Evolutionary conservation across 2,113 vertebrate genomes (phyloP), one percentile per base, ranked within the genome.

Genomic region (Paracanthobrama guichenoti): DNA sequence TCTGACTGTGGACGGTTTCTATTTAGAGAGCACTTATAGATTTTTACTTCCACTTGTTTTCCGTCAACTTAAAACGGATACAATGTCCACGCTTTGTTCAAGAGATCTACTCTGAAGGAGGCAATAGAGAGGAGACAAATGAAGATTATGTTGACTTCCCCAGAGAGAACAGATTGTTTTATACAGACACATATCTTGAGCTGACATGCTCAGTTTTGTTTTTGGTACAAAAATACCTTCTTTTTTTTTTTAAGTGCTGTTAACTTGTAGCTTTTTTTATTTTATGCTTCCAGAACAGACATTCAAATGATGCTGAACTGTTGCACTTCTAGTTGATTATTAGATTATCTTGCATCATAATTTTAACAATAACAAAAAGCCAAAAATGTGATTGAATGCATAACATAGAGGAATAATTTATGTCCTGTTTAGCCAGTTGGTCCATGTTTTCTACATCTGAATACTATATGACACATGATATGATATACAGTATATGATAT

Each of bases 1-100:
- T 91, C 94, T 92, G 92, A 96, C 97, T 98, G 97, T 98, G 85
- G 89, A 93, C 88, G 85, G 91, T 93, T 94, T 96, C 96, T 97
- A 96, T 97, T 98, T 96, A 93, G 93, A 92, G 86, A 82, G 93
- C 92, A 92, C 88, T 89, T 89, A 90, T 92, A 88, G 88, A 84
- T 89, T 86, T 87, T 84, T 85, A 92, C 92, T 93, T 93, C 92
- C 92, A 91, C 90, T 87, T 92, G 80, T 92, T 91, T 90, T 88
- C 83, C 50, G 53, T 89, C 85, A 87, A 90, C 86, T 92, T 90
- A 93, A 93, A 93, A 91, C 35, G 72, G 90, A 89, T 88, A 94
- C 92, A 95, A 94, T 90, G 94, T 87, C 76, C 31, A 24, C 9
- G 83, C 93, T 93, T 94, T 94, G 92, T 94, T 82, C 39, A 39